Conservation (phyloP, 2,113 vertebrate species). For the Galbula dea region DNA sequence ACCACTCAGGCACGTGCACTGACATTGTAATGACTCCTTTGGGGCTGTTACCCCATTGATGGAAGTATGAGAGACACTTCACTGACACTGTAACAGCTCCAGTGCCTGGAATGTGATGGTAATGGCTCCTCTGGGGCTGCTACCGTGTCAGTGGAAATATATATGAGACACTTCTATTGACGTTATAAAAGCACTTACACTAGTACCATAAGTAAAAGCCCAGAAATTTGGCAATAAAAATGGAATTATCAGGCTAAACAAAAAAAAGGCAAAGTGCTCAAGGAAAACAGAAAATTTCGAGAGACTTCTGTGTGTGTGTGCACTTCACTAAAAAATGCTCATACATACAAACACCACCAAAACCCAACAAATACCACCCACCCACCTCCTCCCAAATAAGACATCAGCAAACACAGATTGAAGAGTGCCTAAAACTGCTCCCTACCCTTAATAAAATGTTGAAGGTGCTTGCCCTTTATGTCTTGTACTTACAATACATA, state of each 20-base stretch:
- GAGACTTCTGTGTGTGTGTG: not conserved
- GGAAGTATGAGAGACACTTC: slow-evolving; percentile 42
- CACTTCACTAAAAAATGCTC: not conserved
- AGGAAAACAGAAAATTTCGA: not conserved
- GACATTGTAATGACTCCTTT: slow-evolving; percentile 8
- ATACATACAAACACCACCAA: not conserved
- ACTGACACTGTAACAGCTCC: slow-evolving; percentile 42
- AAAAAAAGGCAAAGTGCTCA: not conserved
- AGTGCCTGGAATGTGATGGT: not conserved
- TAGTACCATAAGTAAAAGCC: not conserved
- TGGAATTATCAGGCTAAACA: not conserved
- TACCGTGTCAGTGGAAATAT: not conserved
- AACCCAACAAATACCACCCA: not conserved
- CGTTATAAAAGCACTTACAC: not conserved
- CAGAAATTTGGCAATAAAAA: not conserved
- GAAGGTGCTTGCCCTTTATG: not conserved
- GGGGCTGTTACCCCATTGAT: slow-evolving; percentile 1
- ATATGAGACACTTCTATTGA: not conserved
- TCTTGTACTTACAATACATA: not conserved
- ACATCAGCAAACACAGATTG: not conserved
- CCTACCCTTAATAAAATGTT: not conserved
- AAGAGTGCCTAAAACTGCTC: not conserved
- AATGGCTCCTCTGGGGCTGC: not conserved
- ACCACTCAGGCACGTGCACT: not conserved
- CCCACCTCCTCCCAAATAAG: not conserved